phyloP scores from a whole-genome alignment of 2,797 vertebrate species.

The Amblyraja radiata region DNA sequence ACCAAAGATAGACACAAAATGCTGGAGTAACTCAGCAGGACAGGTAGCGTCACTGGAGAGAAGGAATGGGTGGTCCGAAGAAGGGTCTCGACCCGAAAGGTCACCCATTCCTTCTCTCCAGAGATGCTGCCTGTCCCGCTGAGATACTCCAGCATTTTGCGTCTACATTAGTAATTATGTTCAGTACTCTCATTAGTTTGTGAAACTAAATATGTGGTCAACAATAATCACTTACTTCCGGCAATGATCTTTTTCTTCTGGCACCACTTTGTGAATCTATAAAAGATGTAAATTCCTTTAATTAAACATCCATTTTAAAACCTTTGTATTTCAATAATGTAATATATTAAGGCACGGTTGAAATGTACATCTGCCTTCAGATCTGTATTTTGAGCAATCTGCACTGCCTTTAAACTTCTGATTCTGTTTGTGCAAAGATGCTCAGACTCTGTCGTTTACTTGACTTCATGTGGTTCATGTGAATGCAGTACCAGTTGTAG shows the following conservation, averaged over 20 bases:
- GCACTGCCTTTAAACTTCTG: not conserved
- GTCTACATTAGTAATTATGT: not conserved
- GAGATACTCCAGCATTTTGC: too few relatives aligned
- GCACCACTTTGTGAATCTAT: slow-evolving; percentile 17
- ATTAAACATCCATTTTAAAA: not conserved
- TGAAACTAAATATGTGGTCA: not conserved
- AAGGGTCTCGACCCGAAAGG: too few relatives aligned
- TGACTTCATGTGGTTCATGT: not conserved
- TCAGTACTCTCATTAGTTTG: not conserved
- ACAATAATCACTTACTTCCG: not conserved
- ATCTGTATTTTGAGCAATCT: not conserved
- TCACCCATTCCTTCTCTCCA: too few relatives aligned
- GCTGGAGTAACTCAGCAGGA: too few relatives aligned
- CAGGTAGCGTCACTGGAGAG: too few relatives aligned
- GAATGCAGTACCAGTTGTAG: not conserved
- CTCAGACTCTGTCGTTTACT: not conserved
- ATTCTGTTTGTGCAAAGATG: not conserved
- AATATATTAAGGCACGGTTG: not conserved
- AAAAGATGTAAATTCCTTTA: not conserved
- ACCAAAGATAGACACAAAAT: too few relatives aligned
- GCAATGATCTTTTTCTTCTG: not conserved
- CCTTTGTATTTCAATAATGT: not conserved
- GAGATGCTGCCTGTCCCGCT: too few relatives aligned
- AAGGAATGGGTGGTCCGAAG: too few relatives aligned
- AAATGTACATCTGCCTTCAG: not conserved